Percentiles rank a stretch among this genome's conserved stretches.
Evolutionary conservation across 2,113 vertebrate genomes (phyloP).

Genomic region (Paratilapia polleni): DNA sequence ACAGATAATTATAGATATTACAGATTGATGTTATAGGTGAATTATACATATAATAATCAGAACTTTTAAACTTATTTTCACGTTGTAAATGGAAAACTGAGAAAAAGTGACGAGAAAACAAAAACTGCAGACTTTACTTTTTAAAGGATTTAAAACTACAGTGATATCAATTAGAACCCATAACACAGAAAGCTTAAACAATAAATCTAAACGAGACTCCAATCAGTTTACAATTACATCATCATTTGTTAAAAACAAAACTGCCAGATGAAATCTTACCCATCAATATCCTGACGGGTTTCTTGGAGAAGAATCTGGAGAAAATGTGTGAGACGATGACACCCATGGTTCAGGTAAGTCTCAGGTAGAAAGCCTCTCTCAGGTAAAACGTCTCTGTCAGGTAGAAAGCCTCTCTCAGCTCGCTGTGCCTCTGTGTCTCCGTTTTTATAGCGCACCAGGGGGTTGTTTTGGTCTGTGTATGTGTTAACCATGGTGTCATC

Average conservation of each 20-base stretch:
- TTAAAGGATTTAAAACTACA: background rate
- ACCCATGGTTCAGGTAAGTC: slow-evolving; percentile 32
- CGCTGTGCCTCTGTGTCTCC: background rate
- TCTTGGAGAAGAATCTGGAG: slow-evolving; percentile 42
- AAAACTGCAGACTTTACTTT: background rate
- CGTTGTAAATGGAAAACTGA: background rate
- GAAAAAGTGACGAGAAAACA: background rate
- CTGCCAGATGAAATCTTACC: slow-evolving; percentile 34
- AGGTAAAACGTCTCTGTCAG: background rate
- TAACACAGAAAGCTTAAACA: too few species aligned
- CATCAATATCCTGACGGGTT: slow-evolving; percentile 60
- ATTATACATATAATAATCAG: background rate
- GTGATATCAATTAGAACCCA: too few species aligned
- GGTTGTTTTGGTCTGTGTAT: background rate
- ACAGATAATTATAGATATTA: background rate
- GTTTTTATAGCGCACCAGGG: slow-evolving; percentile 22
- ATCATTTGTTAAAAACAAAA: background rate
- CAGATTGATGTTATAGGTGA: background rate
- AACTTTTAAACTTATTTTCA: background rate
- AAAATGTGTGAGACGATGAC: slow-evolving; percentile 53
- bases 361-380: background rate
- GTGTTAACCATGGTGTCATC: slow-evolving; percentile 32
- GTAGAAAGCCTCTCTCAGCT: background rate
- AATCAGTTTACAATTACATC: background rate
- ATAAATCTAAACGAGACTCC: background rate